Evolutionary conservation across 2,888 invertebrate genomes (phyloP).

Genomic region (Chrysomela aeneicollis): DNA sequence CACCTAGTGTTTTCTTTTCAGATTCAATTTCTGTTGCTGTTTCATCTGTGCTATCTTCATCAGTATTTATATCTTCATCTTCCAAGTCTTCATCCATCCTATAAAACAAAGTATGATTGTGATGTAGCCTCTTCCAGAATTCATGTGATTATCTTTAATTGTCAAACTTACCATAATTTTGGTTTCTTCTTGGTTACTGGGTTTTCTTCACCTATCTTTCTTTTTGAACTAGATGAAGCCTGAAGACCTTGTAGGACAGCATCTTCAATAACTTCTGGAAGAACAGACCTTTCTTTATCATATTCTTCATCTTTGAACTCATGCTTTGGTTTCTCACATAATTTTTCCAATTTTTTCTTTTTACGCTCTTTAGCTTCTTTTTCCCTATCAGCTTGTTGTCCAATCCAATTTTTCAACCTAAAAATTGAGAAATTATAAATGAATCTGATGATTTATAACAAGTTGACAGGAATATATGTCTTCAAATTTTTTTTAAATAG

Average conservation of each 20-base stretch:
- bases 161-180: conserved; percentile 55
- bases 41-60: conserved; percentile 27
- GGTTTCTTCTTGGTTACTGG: conserved; percentile 49
- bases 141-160: neutral
- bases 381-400: conserved; percentile 84
- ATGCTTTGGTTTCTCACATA: conserved; percentile 82
- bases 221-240: conserved; percentile 60
- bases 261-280: conserved; percentile 83
- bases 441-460: no score
- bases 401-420: conserved; percentile 88
- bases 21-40: conserved; percentile 22
- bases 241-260: conserved; percentile 85
- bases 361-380: conserved; percentile 80
- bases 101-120: no score
- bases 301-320: conserved; percentile 85
- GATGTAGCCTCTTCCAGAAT: no score
- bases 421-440: conserved; percentile 63
- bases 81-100: conserved; percentile 55
- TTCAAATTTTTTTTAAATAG: no score
- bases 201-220: conserved; percentile 44
- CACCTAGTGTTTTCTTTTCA: neutral
- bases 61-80: conserved; percentile 40
- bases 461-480: no score
- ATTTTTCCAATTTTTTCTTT: conserved; percentile 78
- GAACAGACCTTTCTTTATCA: conserved; percentile 76